Conservation (phyloP, 2,888 invertebrate genomes). For the Diploptera punctata region DNA sequence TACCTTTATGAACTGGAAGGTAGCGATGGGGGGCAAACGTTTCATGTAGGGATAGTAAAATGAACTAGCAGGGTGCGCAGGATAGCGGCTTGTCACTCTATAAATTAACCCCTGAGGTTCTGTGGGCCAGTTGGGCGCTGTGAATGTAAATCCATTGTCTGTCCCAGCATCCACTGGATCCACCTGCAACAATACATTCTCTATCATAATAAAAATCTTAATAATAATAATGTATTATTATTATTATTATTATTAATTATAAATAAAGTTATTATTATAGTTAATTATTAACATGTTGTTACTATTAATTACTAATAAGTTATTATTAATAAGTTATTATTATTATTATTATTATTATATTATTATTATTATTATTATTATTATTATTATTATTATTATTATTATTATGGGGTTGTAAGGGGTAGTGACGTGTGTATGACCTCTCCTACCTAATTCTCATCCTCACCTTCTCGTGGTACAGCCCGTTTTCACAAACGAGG, state of each 20-base stretch:
- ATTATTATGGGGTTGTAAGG: no score
- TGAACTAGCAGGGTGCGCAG: conserved; percentile 57
- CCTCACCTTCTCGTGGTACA: no score
- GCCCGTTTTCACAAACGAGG: no score
- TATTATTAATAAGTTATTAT: background rate
- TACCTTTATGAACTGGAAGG: conserved; percentile 54
- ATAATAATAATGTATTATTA: no score
- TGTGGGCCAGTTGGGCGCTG: conserved; percentile 58
- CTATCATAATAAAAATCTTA: no score
- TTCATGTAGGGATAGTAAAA: conserved; percentile 57
- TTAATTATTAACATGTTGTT: no score
- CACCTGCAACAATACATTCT: conserved; percentile 50
- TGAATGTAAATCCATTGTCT: conserved; percentile 58
- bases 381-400: background rate
- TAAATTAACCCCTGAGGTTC: conserved; percentile 54
- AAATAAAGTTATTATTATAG: no score
- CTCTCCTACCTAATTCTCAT: no score
- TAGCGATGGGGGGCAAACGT: conserved; percentile 55
- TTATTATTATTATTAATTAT: no score
- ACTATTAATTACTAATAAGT: no score
- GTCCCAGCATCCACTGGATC: conserved; percentile 58
- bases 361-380: background rate
- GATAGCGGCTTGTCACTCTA: conserved; percentile 53
- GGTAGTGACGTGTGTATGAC: no score
- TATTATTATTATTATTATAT: background rate